Evolutionary conservation across 2,888 invertebrate species (phyloP).

Genomic region (Microchrysa polita): DNA sequence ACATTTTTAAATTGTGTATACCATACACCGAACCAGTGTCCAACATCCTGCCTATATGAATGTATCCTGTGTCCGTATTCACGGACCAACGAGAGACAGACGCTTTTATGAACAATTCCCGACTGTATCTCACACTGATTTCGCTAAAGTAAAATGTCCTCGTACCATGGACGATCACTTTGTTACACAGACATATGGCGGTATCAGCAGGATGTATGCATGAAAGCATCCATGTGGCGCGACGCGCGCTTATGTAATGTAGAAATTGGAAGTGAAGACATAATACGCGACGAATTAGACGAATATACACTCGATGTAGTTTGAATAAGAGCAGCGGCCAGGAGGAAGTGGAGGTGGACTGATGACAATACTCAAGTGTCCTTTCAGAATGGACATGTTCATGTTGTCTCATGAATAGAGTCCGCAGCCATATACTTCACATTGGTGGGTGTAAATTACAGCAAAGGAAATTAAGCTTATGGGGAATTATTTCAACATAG

Average conservation of each 20-base stretch:
- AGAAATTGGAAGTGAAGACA: background rate
- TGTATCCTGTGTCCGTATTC: too few relatives aligned
- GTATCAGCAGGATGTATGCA: conserved; percentile 10
- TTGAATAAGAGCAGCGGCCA: background rate
- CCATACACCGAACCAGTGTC: background rate
- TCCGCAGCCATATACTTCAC: too few relatives aligned
- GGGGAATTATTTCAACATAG: too few relatives aligned
- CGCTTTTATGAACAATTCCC: conserved; percentile 11
- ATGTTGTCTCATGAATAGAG: too few relatives aligned
- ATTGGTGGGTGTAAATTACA: too few relatives aligned
- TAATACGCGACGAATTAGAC: conserved; percentile 18
- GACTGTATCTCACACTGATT: background rate
- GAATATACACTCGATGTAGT: background rate
- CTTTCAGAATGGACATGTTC: too few relatives aligned
- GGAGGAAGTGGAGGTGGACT: background rate
- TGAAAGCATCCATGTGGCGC: conserved; percentile 12
- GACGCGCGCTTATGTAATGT: too few relatives aligned
- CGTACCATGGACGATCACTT: background rate
- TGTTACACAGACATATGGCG: background rate
- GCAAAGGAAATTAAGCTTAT: too few relatives aligned
- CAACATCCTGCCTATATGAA: background rate
- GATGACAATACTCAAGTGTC: too few relatives aligned
- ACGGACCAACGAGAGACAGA: background rate
- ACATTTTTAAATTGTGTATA: too few relatives aligned
- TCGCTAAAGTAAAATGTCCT: background rate